Percentiles rank a stretch among this genome's conserved stretches.
These are phyloP conservation scores for Falco concolor DNA, from an alignment of 2,797 vertebrate species.

Conservation along the genomic window DNA sequence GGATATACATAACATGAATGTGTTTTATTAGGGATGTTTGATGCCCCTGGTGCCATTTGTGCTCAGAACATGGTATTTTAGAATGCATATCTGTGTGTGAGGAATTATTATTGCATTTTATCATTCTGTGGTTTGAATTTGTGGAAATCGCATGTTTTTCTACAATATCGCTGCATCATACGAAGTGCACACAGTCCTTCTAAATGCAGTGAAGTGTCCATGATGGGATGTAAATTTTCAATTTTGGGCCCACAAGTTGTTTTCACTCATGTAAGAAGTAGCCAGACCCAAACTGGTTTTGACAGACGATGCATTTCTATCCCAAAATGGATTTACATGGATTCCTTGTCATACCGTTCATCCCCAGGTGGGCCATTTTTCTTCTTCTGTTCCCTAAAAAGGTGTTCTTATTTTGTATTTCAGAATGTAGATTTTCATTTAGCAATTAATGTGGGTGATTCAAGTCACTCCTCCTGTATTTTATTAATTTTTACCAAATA, in stretches of 20 bases:
- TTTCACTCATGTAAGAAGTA: background rate
- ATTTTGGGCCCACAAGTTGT: background rate
- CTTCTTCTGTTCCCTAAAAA: background rate
- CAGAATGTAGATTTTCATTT: conserved; percentile 33
- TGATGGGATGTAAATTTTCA: background rate
- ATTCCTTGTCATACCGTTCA: background rate
- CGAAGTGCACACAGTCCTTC: background rate
- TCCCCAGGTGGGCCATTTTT: background rate
- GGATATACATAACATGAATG: background rate
- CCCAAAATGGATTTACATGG: background rate
- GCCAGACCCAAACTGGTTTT: background rate
- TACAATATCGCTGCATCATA: background rate
- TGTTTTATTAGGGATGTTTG: background rate
- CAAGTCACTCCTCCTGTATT: conserved; percentile 50
- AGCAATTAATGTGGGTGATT: conserved; percentile 44
- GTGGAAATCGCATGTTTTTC: background rate
- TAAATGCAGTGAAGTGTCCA: background rate
- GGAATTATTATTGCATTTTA: background rate
- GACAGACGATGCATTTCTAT: background rate
- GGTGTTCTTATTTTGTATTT: conserved; percentile 24
- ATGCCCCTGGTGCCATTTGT: background rate
- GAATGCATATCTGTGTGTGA: background rate
- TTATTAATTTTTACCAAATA: conserved; percentile 64
- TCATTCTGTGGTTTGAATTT: background rate
- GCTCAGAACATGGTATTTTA: background rate